Base-by-base conservation (phyloP, 2,888 invertebrate species). In the Thalpophila matura region DNA sequence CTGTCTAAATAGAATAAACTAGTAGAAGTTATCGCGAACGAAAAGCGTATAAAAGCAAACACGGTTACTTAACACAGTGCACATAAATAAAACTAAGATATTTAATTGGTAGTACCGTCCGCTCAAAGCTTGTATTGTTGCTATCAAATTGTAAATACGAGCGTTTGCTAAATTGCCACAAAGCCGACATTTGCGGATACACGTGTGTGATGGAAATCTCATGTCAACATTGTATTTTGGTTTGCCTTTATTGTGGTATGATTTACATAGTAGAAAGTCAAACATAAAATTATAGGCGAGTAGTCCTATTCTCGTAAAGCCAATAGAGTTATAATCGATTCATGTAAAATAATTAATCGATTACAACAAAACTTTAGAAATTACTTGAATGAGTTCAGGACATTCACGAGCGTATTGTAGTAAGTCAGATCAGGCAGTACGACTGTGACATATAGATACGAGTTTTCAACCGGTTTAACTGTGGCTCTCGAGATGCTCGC, bases 31-130 rank as follows among this genome's bases (percentile, higher is more conserved):
- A 86, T 86, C 77, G 74, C 72, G 40, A 75, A 63, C 61, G 72
- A 77, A 80, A 74, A 74, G 74, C 81, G 75, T 81, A 83, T 81
- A 76, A 80, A 79, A 79, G 79, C 84, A 80, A 83, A 86, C 84
- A 83, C 66, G 77, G 85, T 85, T 83, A 84, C 84, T 84, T 84
- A 85, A 80, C 81, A 82, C 82, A 67, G 38, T 50, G 76, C 75
- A 82, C 72, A 81, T 82, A 82, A 83, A 86, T 86, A 85, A 85
- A 80, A 84, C 82, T 80, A 81, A 81, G 78, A 83, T 85, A 85
- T 86, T 86, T 88, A 87, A 87, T 86, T 86, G 84, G 84, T 82
- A 77, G 78, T 83, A 71, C 72, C 72, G 81, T 80, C 77, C 71
- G 79, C 53, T 79, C 72, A 74, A 66, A 67, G 64, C 77, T 73